These are phyloP conservation scores for Cherax destructor DNA, from an alignment of 1,140 invertebrate species.

Conservation along the genomic window DNA sequence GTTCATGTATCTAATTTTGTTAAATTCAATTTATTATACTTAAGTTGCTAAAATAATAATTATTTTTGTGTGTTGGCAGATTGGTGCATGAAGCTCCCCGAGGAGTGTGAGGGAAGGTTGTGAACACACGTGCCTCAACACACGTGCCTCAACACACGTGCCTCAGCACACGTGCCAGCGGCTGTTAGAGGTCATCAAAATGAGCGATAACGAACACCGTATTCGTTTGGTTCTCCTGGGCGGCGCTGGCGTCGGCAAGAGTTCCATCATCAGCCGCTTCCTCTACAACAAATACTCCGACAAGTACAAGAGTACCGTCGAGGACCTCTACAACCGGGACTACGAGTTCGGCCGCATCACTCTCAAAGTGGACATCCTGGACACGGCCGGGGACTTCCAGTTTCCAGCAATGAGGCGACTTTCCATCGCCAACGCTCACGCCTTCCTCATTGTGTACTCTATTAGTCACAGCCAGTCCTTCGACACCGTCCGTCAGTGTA, in stretches of 20 bases:
- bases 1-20: neutral
- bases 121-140: no score
- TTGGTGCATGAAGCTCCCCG: neutral
- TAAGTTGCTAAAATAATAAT: no score
- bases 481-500: constrained; percentile 85
- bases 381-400: constrained; percentile 91
- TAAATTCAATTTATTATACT: neutral
- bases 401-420: constrained; percentile 89
- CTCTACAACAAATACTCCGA: constrained; percentile 89
- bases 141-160: no score
- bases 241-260: constrained; percentile 90
- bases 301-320: constrained; percentile 91
- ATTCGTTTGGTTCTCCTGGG: constrained; percentile 90
- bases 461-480: constrained; percentile 87
- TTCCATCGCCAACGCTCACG: constrained; percentile 91
- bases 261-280: constrained; percentile 89
- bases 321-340: constrained; percentile 91
- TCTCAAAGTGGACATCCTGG: constrained; percentile 90
- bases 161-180: no score
- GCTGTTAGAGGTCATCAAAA: constrained; percentile 70
- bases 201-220: constrained; percentile 85
- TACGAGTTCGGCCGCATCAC: constrained; percentile 86
- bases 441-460: constrained; percentile 92
- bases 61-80: neutral
- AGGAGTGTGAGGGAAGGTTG: neutral